Conservation (phyloP, 2,113 vertebrate species). For the Athene cunicularia region DNA sequence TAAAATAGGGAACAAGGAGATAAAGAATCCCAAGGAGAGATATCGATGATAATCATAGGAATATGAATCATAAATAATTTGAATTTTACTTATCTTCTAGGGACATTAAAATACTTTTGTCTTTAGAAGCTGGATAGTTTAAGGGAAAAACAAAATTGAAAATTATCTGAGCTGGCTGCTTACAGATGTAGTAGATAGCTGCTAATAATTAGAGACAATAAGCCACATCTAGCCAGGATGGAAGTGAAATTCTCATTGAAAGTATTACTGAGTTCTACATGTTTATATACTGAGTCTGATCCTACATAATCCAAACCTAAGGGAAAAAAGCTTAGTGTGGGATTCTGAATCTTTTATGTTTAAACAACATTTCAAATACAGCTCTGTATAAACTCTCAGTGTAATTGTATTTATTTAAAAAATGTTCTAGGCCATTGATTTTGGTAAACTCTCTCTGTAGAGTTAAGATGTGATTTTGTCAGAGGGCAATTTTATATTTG, state of each 20-base stretch:
- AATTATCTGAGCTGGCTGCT: background rate
- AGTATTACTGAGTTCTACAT: background rate
- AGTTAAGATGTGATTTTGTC: background rate
- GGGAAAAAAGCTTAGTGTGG: background rate
- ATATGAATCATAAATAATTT: background rate
- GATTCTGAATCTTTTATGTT: background rate
- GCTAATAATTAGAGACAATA: background rate
- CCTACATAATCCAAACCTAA: background rate
- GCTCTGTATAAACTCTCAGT: background rate
- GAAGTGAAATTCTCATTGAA: background rate
- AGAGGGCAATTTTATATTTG: background rate
- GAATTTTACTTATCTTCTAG: background rate
- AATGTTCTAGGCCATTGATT: background rate
- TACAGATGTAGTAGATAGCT: background rate
- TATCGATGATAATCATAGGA: background rate
- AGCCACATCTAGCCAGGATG: background rate
- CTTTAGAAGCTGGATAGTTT: background rate
- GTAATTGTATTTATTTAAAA: background rate
- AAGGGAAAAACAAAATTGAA: background rate
- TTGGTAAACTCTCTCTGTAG: background rate
- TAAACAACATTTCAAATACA: background rate
- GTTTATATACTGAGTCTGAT: background rate
- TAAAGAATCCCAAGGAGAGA: background rate
- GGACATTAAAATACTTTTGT: background rate
- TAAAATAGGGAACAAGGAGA: background rate